Evolutionary conservation across 1,140 invertebrate genomes (phyloP).

Genomic region (Psilanteris sp.): DNA sequence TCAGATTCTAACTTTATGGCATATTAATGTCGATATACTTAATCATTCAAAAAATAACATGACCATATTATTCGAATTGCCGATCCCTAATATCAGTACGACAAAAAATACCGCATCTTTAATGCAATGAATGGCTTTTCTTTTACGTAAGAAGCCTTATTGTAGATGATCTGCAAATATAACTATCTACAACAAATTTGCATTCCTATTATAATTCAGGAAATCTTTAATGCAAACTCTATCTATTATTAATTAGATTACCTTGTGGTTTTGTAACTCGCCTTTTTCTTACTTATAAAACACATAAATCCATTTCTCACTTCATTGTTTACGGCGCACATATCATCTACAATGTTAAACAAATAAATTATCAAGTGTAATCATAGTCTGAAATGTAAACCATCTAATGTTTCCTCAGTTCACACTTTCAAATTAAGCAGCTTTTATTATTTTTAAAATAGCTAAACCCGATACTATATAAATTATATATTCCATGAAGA

Average conservation of each 20-base stretch:
- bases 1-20: neutral
- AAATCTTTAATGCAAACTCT: slow-evolving; percentile 53
- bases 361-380: slow-evolving; percentile 5
- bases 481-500: too few species aligned
- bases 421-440: too few species aligned
- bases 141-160: slow-evolving; percentile 43
- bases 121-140: slow-evolving; percentile 50
- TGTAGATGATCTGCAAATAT: slow-evolving; percentile 56
- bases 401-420: too few species aligned
- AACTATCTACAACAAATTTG: slow-evolving; percentile 50
- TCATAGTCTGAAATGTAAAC: too few species aligned
- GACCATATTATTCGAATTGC: slow-evolving; percentile 3
- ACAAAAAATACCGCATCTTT: slow-evolving; percentile 41
- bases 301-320: slow-evolving; percentile 46
- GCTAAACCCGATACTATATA: too few species aligned
- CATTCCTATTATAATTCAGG: slow-evolving; percentile 50
- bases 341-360: slow-evolving; percentile 17
- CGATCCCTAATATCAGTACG: slow-evolving; percentile 13
- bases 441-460: too few species aligned
- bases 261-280: slow-evolving; percentile 52
- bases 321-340: slow-evolving; percentile 18
- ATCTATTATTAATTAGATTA: slow-evolving; percentile 58
- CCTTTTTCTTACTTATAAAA: slow-evolving; percentile 38
- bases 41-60: slow-evolving; percentile 5
- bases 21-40: neutral